Evolutionary conservation across 1,140 invertebrate species (phyloP).

Genomic region (Drosophila albomicans): DNA sequence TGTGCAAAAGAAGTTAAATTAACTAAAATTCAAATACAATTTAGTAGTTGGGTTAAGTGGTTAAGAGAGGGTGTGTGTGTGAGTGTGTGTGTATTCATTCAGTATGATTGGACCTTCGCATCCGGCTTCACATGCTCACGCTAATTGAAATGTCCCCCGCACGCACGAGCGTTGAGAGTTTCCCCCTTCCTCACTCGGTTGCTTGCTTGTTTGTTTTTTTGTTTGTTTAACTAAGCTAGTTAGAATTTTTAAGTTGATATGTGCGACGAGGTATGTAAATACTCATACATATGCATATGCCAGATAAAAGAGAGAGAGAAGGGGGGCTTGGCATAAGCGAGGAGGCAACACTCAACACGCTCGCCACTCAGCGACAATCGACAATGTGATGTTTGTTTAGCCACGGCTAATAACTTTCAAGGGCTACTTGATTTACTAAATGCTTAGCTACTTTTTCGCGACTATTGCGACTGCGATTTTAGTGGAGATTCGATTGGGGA

Average conservation of each 20-base stretch:
- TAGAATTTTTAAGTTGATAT: constrained; percentile 80
- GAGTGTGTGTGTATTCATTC: constrained; percentile 2
- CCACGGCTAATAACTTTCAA: constrained; percentile 60
- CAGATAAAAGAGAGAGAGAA: constrained; percentile 15
- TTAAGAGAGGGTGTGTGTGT: not conserved
- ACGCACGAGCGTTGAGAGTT: constrained; percentile 55
- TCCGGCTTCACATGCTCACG: constrained; percentile 75
- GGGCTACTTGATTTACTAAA: constrained; percentile 52
- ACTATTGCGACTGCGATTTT: constrained; percentile 20
- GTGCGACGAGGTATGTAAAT: not conserved
- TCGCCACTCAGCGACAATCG: constrained; percentile 9
- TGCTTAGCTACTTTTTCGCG: constrained; percentile 15
- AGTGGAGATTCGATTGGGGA: not conserved
- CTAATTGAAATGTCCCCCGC: constrained; percentile 81
- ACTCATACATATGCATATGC: constrained; percentile 6
- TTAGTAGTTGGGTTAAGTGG: not conserved
- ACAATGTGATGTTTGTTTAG: constrained; percentile 51
- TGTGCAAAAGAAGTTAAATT: constrained; percentile 4
- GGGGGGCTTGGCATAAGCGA: not conserved
- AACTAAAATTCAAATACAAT: not conserved
- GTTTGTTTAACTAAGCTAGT: constrained; percentile 77
- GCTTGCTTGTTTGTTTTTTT: constrained; percentile 9
- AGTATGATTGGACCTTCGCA: constrained; percentile 72
- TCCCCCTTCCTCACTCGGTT: constrained; percentile 24
- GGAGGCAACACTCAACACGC: constrained; percentile 1